Conservation (phyloP, 2,113 vertebrate genomes). For the Prochilodus magdalenae region DNA sequence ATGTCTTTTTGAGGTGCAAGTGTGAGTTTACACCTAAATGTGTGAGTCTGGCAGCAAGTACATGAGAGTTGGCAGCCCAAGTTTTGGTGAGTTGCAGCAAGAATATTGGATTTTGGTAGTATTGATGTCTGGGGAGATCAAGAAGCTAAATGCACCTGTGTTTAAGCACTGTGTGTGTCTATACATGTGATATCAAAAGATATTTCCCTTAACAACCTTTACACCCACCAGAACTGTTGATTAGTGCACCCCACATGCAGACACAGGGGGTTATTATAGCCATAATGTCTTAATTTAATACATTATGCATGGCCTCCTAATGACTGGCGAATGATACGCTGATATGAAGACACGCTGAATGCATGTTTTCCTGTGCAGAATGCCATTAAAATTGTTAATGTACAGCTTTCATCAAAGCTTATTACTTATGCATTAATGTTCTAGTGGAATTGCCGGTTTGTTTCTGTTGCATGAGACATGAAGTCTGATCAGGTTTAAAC, state of each 20-base stretch:
- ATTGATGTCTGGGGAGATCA: too few species aligned
- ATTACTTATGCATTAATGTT: conserved; percentile 55
- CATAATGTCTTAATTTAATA: conserved; percentile 17
- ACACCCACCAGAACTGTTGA: neutral
- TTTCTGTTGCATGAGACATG: neutral
- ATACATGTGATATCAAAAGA: too few species aligned
- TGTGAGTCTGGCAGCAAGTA: too few species aligned
- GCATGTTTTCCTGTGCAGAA: neutral
- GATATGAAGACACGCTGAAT: neutral
- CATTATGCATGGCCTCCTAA: conserved; percentile 57
- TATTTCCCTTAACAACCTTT: neutral
- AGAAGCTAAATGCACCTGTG: too few species aligned
- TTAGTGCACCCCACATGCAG: conserved; percentile 8
- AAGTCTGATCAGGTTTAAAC: neutral
- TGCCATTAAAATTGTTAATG: conserved; percentile 22
- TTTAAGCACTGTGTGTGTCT: too few species aligned
- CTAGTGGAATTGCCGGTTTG: neutral
- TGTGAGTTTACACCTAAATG: too few species aligned
- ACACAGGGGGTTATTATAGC: neutral
- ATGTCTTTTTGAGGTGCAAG: too few species aligned
- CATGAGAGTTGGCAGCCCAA: too few species aligned
- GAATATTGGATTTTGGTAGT: too few species aligned
- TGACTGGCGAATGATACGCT: neutral
- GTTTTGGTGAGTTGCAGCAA: too few species aligned
- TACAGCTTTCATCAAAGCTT: conserved; percentile 1